Base-by-base conservation (phyloP, 1,140 invertebrate genomes). In the Brachystomella parvula region DNA sequence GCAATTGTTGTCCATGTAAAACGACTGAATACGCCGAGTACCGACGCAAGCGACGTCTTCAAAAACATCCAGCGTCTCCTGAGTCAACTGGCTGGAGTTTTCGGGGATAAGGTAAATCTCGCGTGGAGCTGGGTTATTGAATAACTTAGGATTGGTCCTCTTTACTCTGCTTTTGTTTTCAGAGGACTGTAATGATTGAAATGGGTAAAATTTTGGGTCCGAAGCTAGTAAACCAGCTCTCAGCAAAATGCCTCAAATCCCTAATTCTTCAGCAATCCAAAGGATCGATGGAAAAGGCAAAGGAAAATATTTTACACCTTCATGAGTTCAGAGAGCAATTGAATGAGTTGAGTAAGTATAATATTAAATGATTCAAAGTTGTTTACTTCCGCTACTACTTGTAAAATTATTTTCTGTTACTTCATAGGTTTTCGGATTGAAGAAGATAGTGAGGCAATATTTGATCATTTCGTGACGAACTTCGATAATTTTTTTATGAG, bases 401-500 rank as follows among this genome's bases (percentile, higher is more conserved):
- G 9, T 35, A 60, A 60, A 32, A 19, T 28, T 28, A 35, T 26
- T 60, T 30, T 30, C 29, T 32, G 9, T 60, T 26, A 9, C 9
- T 21, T 21, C 15, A 28, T 30, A 67, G 44, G 47, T 30, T 68
- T 71, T 68, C 24, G 33, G 2, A 21, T 70, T 63, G 53, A 65
- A 64, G 65, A 73, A 59, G 75, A 81, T 1, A 76, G 83, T 56
- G 76, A 79, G 21, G 79, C 81, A 1, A 76, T 89, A 15, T 73
- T 83, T 12, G 72, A 78, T 3, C 81, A 87, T 49, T 93, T 90
- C 75, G 82, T 86, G 1, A 81, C 84, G 31, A 86, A 92, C 77
- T 85, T 94, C 44, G 87, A 92, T 74, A 78, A 83, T 3, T 77
- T 91, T 28, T 93, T 89, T 78, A 85, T 88, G 35, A 84, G 88